phyloP scores from a whole-genome alignment of 2,888 invertebrate species.

The Bombyx huttoni region DNA sequence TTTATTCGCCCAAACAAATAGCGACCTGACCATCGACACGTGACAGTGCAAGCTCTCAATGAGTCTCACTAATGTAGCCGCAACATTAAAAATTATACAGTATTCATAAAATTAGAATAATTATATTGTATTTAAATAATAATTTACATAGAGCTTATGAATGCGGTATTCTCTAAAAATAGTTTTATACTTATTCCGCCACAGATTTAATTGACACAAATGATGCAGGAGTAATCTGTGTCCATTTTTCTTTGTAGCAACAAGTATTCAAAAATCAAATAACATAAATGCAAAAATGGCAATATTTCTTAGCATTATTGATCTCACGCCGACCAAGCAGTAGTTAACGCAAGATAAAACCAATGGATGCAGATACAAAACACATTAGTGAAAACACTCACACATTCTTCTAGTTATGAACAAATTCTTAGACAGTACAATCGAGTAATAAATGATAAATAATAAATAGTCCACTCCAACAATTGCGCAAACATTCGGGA shows the following conservation, averaged over 20 bases:
- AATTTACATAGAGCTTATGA: too few relatives aligned
- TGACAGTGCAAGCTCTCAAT: too few relatives aligned
- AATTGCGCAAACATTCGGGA: slow-evolving; percentile 47
- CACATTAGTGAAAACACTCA: slow-evolving; percentile 37
- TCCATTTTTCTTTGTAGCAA: slow-evolving; percentile 36
- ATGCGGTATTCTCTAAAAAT: too few relatives aligned
- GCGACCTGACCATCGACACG: too few relatives aligned
- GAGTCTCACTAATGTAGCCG: too few relatives aligned
- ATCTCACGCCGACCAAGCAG: slow-evolving; percentile 27
- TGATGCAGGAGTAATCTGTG: background rate
- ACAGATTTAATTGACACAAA: background rate
- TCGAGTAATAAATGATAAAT: slow-evolving; percentile 33
- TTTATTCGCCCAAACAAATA: too few relatives aligned
- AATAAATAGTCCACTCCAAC: slow-evolving; percentile 40
- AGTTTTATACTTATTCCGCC: background rate
- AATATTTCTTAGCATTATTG: slow-evolving; percentile 47
- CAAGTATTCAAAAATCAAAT: slow-evolving; percentile 44
- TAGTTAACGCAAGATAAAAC: slow-evolving; percentile 26
- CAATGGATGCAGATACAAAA: slow-evolving; percentile 21
- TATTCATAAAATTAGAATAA: too few relatives aligned
- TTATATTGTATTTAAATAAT: too few relatives aligned
- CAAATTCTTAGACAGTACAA: slow-evolving; percentile 34
- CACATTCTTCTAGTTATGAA: slow-evolving; percentile 25
- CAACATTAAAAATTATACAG: too few relatives aligned
- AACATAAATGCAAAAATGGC: slow-evolving; percentile 70